These are phyloP conservation scores for Amphipyra berbera DNA, from an alignment of 2,888 invertebrate species.

Conservation along the genomic window DNA sequence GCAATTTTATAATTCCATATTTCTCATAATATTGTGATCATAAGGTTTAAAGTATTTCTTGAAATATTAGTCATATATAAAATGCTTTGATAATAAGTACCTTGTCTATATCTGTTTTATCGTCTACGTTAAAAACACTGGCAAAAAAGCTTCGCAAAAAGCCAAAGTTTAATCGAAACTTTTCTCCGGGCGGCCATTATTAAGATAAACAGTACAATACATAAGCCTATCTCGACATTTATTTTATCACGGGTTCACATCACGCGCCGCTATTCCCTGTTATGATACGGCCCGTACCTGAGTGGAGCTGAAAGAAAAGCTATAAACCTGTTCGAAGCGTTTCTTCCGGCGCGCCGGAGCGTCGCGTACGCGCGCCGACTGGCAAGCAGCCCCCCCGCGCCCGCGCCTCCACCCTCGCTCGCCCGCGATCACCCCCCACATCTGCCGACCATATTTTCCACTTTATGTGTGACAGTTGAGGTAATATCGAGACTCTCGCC, in stretches of 20 bases:
- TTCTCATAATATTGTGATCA: too few relatives aligned
- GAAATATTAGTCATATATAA: not conserved
- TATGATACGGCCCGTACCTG: slow-evolving; percentile 90
- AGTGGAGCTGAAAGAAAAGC: slow-evolving; percentile 90
- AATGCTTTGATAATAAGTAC: not conserved
- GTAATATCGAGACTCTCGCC: slow-evolving; percentile 90
- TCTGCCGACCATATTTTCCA: slow-evolving; percentile 91
- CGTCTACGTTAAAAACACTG: slow-evolving; percentile 57
- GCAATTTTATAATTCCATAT: too few relatives aligned
- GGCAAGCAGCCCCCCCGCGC: slow-evolving; percentile 74
- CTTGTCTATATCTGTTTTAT: slow-evolving; percentile 33
- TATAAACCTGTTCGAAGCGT: slow-evolving; percentile 89
- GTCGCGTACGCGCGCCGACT: slow-evolving; percentile 88
- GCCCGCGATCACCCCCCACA: slow-evolving; percentile 79
- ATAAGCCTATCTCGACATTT: slow-evolving; percentile 90
- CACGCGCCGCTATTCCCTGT: slow-evolving; percentile 90
- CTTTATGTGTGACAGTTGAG: slow-evolving; percentile 91
- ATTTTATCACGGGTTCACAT: slow-evolving; percentile 90
- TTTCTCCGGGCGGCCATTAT: slow-evolving; percentile 88
- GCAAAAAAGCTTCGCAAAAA: slow-evolving; percentile 70
- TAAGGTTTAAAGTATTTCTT: too few relatives aligned
- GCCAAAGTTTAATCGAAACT: slow-evolving; percentile 86
- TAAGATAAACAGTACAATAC: slow-evolving; percentile 90
- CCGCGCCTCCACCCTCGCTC: slow-evolving; percentile 53
- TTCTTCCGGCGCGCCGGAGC: slow-evolving; percentile 88